Base-by-base conservation (phyloP, 2,797 vertebrate genomes). In the Hippoglossus hippoglossus region DNA sequence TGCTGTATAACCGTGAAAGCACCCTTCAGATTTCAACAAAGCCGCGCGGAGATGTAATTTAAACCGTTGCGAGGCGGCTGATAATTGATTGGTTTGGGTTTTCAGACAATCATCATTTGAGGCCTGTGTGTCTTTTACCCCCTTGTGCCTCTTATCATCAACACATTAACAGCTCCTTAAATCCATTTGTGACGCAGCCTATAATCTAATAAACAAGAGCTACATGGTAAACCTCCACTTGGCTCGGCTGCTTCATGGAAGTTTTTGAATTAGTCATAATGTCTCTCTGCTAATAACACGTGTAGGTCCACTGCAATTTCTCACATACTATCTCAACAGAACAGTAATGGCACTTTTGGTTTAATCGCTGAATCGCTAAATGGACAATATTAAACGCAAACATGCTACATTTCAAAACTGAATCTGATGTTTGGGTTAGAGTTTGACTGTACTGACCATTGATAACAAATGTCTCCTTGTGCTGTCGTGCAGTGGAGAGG, bases 401-500 rank as follows among this genome's bases (percentile, higher is more conserved):
- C 36, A 39, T 13, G 36, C 11, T 39, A 1, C 12, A 39, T 39
- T 39, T 12, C 3, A 39, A 39, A 13, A 13, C 3, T 39, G 0
- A 11, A 34, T 11, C 31, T 34, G 36, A 39, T 39, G 12, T 13
- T 39, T 39, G 36, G 16, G 44, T 6, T 18, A 19, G 15, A 49
- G n/a, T 49, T 2, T 21, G 24, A 57, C 13, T 46, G 13, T 50
- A 15, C 31, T 12, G 47, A 49, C 47, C 18, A 25, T 5, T 56
- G 25, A 60, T 65, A 0, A 63, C 57, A 51, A 15, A 6, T 47
- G 4, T 67, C 31, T 71, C 10, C 4, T 22, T 73, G 44, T 85
- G 63, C 19, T 52, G 3, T 54, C 44, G 51, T 84, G 55, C 82
- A 99, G 98, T 99, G 95, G 98, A 99, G 93, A 94, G 95, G 83